Percentiles rank a stretch among this genome's conserved stretches.
phyloP scores from a whole-genome alignment of 1,140 invertebrate genomes.

The Drosophila fuyamai region DNA sequence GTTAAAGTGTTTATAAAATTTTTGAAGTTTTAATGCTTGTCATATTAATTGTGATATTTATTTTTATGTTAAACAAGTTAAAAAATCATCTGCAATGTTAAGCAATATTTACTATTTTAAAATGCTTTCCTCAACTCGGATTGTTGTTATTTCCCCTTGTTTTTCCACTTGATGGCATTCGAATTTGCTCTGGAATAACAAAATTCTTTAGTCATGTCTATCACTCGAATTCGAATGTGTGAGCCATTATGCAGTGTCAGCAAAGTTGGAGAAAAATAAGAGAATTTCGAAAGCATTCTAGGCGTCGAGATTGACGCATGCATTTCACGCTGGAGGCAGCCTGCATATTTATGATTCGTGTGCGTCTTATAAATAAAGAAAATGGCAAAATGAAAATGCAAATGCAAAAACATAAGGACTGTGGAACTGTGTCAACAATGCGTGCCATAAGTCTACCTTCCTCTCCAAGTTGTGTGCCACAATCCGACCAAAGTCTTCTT shows the following conservation, averaged over 20 bases:
- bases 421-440: slow-evolving; percentile 74
- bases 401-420: slow-evolving; percentile 29
- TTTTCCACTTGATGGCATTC: slow-evolving; percentile 41
- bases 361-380: slow-evolving; percentile 71
- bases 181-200: slow-evolving; percentile 45
- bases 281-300: slow-evolving; percentile 35
- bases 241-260: slow-evolving; percentile 53
- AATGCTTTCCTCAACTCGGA: neutral
- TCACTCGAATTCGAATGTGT: slow-evolving; percentile 16
- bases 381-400: slow-evolving; percentile 45
- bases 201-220: slow-evolving; percentile 26
- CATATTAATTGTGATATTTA: neutral
- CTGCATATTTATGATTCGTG: slow-evolving; percentile 72
- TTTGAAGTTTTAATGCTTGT: too few relatives aligned
- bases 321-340: slow-evolving; percentile 49
- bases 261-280: slow-evolving; percentile 18
- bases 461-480: neutral
- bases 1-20: neutral
- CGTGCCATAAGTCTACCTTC: slow-evolving; percentile 44
- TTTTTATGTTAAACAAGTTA: too few relatives aligned
- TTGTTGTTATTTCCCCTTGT: slow-evolving; percentile 30
- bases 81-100: neutral
- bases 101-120: slow-evolving; percentile 3
- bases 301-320: slow-evolving; percentile 53
- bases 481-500: neutral